Evolutionary conservation across 1,140 invertebrate genomes (phyloP).

Genomic region (Dinothrombium tinctorium): DNA sequence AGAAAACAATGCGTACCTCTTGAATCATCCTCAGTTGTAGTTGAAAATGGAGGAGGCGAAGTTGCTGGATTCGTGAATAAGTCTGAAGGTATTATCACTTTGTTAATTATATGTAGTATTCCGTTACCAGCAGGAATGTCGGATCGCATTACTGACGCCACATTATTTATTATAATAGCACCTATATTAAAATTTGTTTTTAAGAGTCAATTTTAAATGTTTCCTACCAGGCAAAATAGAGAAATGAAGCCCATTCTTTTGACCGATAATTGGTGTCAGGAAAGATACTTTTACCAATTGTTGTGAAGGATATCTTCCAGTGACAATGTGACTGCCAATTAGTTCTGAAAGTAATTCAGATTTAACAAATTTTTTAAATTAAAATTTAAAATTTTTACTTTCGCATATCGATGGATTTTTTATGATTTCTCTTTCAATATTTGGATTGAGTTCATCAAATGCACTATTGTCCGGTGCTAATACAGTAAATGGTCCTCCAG

Average conservation of each 20-base stretch:
- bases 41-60: too few relatives aligned
- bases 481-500: conserved; percentile 24
- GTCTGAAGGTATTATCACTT: conserved; percentile 8
- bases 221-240: background rate
- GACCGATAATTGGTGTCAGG: background rate
- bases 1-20: background rate
- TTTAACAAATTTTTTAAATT: background rate
- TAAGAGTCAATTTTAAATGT: background rate
- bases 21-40: too few relatives aligned
- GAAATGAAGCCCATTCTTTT: background rate
- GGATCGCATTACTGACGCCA: background rate
- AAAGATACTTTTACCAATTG: background rate
- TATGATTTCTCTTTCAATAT: background rate
- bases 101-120: conserved; percentile 21
- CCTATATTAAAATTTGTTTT: background rate
- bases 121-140: conserved; percentile 21
- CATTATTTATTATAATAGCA: background rate
- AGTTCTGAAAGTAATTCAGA: background rate
- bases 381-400: background rate
- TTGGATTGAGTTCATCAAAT: conserved; percentile 18
- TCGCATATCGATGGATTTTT: background rate
- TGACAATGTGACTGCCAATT: background rate
- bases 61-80: background rate
- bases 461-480: conserved; percentile 29
- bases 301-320: background rate